Evolutionary conservation across 2,113 vertebrate genomes (phyloP).

Genomic region (Tenrec ecaudatus): DNA sequence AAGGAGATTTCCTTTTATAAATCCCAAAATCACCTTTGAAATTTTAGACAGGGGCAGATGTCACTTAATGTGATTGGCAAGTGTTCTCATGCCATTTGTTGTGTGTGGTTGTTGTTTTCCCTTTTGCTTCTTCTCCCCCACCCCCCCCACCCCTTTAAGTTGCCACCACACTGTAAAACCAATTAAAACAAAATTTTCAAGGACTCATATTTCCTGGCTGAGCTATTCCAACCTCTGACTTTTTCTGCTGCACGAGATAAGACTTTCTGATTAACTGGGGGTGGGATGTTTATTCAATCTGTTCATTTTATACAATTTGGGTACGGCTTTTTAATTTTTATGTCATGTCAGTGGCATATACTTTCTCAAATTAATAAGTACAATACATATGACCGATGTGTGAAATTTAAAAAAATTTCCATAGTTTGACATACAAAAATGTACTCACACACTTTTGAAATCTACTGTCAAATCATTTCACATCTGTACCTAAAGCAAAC

Average conservation of each 20-base stretch:
- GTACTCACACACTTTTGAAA: conserved; percentile 89
- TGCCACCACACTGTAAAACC: conserved; percentile 63
- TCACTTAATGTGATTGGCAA: conserved; percentile 71
- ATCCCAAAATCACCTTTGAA: conserved; percentile 80
- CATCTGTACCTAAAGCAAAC: conserved; percentile 93
- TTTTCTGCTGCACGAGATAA: conserved; percentile 73
- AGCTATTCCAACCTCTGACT: conserved; percentile 81
- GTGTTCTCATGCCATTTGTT: conserved; percentile 72
- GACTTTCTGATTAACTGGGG: conserved; percentile 80
- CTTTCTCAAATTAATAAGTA: conserved; percentile 81
- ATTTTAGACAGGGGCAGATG: conserved; percentile 81
- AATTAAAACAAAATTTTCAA: conserved; percentile 83
- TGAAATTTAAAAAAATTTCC: conserved; percentile 78
- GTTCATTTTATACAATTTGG: conserved; percentile 74
- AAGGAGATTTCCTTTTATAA: conserved; percentile 58
- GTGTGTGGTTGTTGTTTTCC: conserved; percentile 57
- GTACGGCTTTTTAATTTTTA: conserved; percentile 71
- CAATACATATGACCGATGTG: conserved; percentile 81
- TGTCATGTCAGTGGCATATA: conserved; percentile 74
- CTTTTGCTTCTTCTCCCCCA: conserved; percentile 38
- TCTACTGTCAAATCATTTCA: conserved; percentile 92
- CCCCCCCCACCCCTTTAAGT: background rate
- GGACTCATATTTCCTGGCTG: conserved; percentile 74
- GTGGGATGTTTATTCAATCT: conserved; percentile 79
- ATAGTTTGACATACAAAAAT: conserved; percentile 88